Conservation (phyloP, 1,140 invertebrate species). For the Rhizoglyphus robini region DNA sequence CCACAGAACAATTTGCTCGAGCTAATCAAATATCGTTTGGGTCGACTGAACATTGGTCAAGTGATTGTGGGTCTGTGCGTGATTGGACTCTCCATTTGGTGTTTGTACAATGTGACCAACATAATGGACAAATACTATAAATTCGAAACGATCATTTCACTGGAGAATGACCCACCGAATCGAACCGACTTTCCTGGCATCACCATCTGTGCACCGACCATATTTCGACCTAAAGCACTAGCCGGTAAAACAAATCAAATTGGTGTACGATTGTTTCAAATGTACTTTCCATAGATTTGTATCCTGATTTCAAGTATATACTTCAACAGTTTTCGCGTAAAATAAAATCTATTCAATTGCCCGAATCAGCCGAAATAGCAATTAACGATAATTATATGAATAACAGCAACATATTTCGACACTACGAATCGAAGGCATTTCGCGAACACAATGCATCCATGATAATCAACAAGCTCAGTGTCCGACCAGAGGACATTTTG, state of each 20-base stretch:
- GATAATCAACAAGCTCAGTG: not conserved
- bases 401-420: not conserved
- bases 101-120: not conserved
- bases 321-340: not conserved
- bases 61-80: not conserved
- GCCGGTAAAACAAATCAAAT: too few relatives aligned
- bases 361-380: not conserved
- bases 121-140: not conserved
- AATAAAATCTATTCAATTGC: not conserved
- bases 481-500: not conserved
- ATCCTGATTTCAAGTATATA: too few relatives aligned
- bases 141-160: not conserved
- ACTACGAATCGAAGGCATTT: not conserved
- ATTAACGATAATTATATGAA: not conserved
- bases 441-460: not conserved
- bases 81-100: not conserved
- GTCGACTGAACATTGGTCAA: not conserved
- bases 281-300: too few relatives aligned
- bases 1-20: not conserved
- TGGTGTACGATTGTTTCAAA: too few relatives aligned
- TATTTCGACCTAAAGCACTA: not conserved
- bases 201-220: not conserved
- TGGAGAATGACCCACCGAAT: not conserved
- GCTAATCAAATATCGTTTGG: not conserved
- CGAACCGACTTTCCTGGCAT: conserved; percentile 2